Base-by-base conservation (phyloP, 1,140 invertebrate species). In the Eupeodes corollae region DNA sequence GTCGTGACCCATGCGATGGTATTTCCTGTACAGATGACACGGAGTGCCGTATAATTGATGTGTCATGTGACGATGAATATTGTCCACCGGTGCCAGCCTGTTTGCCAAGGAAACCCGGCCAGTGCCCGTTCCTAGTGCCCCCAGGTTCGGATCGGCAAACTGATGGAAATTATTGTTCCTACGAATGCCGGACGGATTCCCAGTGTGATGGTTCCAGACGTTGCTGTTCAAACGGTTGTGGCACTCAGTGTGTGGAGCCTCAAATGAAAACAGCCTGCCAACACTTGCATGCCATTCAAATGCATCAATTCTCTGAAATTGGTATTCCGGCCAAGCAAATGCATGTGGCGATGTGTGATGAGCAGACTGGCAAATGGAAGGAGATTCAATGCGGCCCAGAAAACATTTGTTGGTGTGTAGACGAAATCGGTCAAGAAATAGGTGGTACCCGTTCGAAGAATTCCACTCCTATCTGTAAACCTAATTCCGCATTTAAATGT, bases 401-500 rank as follows among this genome's bases (percentile, higher is more conserved):
- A 30, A 80, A 80, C 8, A 75, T 82, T 52, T 95, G 91, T 61
- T 93, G 90, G 90, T 94, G 91, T 69, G 88, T 92, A 0, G 88
- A 93, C 55, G 72, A 78, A 32, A 79, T 83, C 54, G 90, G 90
- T 1, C 82, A 84, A 39, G 88, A 91, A 67, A 69, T 86, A n/a
- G 73, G 79, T 6, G 73, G 79, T 30, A 80, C 77, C 1, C 61
- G 75, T 6, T 68, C 71, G 0, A 59, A 67, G 19, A 70, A 68
- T 0, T 44, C 51, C 3, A 47, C 56, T 10, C 61, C 73, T 6
- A 52, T 62, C 10, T 75, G 74, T 50, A 50, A 57, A 54, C 52
- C 46, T 39, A 68, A 63, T 49, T 71, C 66, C 13, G 80, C 79
- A 1, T 57, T 68, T 1, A 52, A 59, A 14, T 89, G 86, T 57